Evolutionary conservation across 2,888 invertebrate genomes (phyloP).

Genomic region (Thymelicus acteon): DNA sequence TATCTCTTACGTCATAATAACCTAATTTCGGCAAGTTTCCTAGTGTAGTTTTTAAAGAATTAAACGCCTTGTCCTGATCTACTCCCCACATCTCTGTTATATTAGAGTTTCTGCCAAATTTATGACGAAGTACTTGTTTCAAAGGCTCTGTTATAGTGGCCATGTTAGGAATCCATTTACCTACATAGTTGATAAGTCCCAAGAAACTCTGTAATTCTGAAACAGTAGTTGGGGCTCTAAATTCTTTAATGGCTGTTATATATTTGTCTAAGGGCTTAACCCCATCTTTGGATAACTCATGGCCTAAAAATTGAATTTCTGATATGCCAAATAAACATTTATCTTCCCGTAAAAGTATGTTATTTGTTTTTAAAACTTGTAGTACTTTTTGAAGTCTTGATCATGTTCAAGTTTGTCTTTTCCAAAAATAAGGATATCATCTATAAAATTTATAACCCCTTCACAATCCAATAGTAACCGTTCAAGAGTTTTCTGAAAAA

Average conservation of each 20-base stretch:
- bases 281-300: neutral
- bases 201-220: constrained; percentile 49
- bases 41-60: constrained; percentile 37
- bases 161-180: constrained; percentile 45
- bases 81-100: constrained; percentile 37
- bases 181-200: constrained; percentile 46
- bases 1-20: constrained; percentile 45
- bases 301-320: neutral
- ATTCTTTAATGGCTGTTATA: constrained; percentile 37
- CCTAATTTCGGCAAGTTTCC: constrained; percentile 41
- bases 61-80: constrained; percentile 41
- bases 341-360: neutral
- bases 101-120: constrained; percentile 26
- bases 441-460: too few relatives aligned
- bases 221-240: constrained; percentile 40
- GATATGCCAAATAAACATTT: neutral
- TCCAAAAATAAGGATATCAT: too few relatives aligned
- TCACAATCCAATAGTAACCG: too few relatives aligned
- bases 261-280: constrained; percentile 40
- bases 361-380: neutral
- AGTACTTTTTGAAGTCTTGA: neutral
- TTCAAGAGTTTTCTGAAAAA: too few relatives aligned
- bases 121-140: constrained; percentile 31
- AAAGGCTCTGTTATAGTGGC: constrained; percentile 45
- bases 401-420: too few relatives aligned